Conservation (phyloP, 2,888 invertebrate genomes). For the Patella pellucida region DNA sequence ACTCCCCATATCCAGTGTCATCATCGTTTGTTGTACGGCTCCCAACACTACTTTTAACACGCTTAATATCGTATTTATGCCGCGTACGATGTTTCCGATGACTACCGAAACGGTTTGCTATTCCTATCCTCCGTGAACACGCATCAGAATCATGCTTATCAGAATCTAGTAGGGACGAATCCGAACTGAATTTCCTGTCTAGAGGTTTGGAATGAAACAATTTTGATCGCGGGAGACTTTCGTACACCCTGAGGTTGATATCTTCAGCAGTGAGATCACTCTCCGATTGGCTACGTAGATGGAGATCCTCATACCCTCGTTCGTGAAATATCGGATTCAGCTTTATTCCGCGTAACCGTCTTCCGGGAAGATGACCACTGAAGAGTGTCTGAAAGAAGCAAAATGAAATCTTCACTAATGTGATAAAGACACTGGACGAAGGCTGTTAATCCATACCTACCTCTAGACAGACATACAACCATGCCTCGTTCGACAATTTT, state of each 20-base stretch:
- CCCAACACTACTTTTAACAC: background rate
- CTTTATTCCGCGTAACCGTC: slow-evolving; percentile 48
- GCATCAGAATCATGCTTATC: background rate
- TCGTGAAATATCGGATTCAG: slow-evolving; percentile 58
- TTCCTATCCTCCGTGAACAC: background rate
- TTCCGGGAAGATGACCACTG: slow-evolving; percentile 50
- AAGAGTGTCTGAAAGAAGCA: slow-evolving; percentile 51
- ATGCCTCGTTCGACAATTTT: background rate
- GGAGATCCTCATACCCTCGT: slow-evolving; percentile 16
- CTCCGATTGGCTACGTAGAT: slow-evolving; percentile 28
- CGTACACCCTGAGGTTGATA: slow-evolving; percentile 40
- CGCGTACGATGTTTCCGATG: background rate
- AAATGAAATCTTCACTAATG: background rate
- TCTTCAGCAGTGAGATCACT: slow-evolving; percentile 25
- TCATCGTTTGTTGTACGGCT: slow-evolving; percentile 2
- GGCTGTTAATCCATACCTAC: no score
- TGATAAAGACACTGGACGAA: no score
- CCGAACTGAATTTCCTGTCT: background rate
- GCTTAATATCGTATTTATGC: background rate
- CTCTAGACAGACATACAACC: no score
- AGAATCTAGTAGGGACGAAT: background rate
- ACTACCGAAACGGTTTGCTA: background rate
- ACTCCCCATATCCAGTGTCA: background rate
- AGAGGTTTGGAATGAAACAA: background rate
- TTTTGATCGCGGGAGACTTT: slow-evolving; percentile 33